phyloP scores from a whole-genome alignment of 2,113 vertebrate genomes.

The Sander vitreus region DNA sequence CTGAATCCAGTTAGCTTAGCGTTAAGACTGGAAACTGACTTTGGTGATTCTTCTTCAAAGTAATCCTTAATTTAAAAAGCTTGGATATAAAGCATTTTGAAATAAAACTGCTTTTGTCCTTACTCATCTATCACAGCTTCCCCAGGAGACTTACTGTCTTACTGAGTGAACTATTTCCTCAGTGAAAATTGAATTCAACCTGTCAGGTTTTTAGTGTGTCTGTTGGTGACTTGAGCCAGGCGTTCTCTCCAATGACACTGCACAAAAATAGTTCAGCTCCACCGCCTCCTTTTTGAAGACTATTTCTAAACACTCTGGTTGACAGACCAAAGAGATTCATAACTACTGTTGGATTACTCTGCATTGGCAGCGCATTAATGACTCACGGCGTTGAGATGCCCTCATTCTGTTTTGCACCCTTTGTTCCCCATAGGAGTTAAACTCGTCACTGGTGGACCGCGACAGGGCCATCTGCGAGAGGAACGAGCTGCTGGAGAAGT shows the following conservation, averaged over 20 bases:
- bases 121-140: slow-evolving; percentile 19
- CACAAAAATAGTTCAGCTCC: slow-evolving; percentile 44
- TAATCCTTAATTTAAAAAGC: background rate
- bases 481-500: slow-evolving; percentile 94
- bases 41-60: background rate
- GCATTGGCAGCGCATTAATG: slow-evolving; percentile 26
- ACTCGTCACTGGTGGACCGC: slow-evolving; percentile 90
- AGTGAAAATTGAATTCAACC: background rate
- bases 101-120: background rate
- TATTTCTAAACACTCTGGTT: slow-evolving; percentile 19
- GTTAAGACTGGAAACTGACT: background rate
- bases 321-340: slow-evolving; percentile 37
- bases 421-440: slow-evolving; percentile 83
- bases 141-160: background rate
- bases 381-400: slow-evolving; percentile 36
- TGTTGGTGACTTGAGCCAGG: background rate
- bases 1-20: background rate
- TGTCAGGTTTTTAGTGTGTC: slow-evolving; percentile 2
- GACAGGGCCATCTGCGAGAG: slow-evolving; percentile 91
- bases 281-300: slow-evolving; percentile 29
- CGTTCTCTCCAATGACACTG: slow-evolving; percentile 26
- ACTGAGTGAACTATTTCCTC: slow-evolving; percentile 19
- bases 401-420: slow-evolving; percentile 23
- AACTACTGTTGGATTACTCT: slow-evolving; percentile 23
- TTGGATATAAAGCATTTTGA: background rate